phyloP scores from a whole-genome alignment of 2,797 vertebrate species.

The Halcyon smyrnensis region DNA sequence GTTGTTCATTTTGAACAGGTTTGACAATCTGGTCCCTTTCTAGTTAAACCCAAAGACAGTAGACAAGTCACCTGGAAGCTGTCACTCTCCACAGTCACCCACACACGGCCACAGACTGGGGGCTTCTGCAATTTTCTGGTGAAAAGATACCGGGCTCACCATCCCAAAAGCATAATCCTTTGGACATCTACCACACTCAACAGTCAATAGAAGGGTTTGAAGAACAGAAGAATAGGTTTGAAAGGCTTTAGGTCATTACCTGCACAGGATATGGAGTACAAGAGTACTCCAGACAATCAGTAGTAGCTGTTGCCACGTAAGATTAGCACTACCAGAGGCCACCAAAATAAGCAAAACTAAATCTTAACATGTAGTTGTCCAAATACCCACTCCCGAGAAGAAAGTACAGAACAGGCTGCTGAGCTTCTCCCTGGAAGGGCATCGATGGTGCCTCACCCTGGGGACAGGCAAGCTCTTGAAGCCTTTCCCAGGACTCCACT shows the following conservation, averaged over 20 bases:
- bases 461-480: background rate
- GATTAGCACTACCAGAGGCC: background rate
- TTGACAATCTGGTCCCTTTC: background rate
- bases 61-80: background rate
- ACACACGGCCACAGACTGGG: background rate
- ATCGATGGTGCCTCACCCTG: accelerated
- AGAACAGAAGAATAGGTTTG: background rate
- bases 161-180: background rate
- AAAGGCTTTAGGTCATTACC: background rate
- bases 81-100: background rate
- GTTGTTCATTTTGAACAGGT: background rate
- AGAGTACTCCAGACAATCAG: background rate
- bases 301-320: background rate
- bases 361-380: background rate
- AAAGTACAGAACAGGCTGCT: background rate
- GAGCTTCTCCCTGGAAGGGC: background rate
- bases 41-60: background rate
- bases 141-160: no score
- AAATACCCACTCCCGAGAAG: background rate
- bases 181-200: no score
- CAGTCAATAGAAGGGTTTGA: background rate
- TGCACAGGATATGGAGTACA: background rate
- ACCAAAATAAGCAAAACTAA: background rate
- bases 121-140: background rate
- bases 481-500: background rate